Evolutionary conservation across 2,888 invertebrate genomes (phyloP), one percentile per base, ranked within the genome.

Genomic region (Caenorhabditis doughertyi): DNA sequence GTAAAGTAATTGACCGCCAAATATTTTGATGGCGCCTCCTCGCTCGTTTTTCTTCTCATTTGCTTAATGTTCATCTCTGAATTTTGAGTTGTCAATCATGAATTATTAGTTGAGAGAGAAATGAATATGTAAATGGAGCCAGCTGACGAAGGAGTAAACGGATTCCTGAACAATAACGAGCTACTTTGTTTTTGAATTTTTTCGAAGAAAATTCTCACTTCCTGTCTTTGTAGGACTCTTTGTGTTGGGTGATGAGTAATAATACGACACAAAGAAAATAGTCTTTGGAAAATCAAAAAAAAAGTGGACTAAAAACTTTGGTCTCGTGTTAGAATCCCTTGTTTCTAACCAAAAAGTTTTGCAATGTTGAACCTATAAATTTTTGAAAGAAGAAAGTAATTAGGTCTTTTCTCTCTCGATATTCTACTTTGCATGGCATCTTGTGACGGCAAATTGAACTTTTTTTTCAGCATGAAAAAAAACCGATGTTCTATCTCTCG

Each of bases 61-160:
- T 64, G 1, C 13, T 13, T 21, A 76, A 76, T 77, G 68, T 77
- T 77, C 60, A 77, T 77, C 77, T 68, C 27, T 77, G 77, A 77
- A 77, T 77, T 77, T 77, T 77, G 68, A 53, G 53, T 68, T 60
- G 68, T 60, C 68, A 77, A 62, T 62, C 67, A 77, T 77, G 18
- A 77, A 77, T 77, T 68, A 77, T 77, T 77, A 77, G 77, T 77
- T 16, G 49, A 39, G 29, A 64, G 44, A 49, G 29, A 49, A 35
- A 51, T 65, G 47, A 65, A 51, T 65, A 51, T 51, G 65, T 51
- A 35, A 51, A 51, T 64, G 64, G 16, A 25, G 42, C 32, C 74
- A 65, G 65, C 74, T 65, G 74, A 74, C 65, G 35, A n/a, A n/a
- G n/a, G 44, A 42, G 49, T 13, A 47, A 16, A 64, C 35, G 25